These are phyloP conservation scores for crab-eating macaque (Macaca fascicularis) DNA, from an alignment of 2,113 vertebrate species.

Conservation along the genomic window T2T-MFA8v1.1 NC_088379.1:62342001-62342500, in stretches of 20 bases:
- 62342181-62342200: neutral
- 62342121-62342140: neutral
- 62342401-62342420: neutral
- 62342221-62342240: neutral
- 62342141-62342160: neutral
- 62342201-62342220: neutral
- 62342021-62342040: neutral
- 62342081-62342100: neutral
- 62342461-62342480: neutral
- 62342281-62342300: neutral
- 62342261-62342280: neutral
- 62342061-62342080: neutral
- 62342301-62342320: neutral
- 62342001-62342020: neutral
- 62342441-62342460: neutral
- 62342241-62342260: neutral
- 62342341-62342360: neutral
- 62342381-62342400: neutral
- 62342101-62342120: neutral
- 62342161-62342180: neutral
- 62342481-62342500: neutral
- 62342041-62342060: neutral
- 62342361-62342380: neutral
- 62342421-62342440: neutral
- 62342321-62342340: neutral